Evolutionary conservation across 2,797 vertebrate genomes (phyloP).

Genomic region (Phylloscopus collybita): DNA sequence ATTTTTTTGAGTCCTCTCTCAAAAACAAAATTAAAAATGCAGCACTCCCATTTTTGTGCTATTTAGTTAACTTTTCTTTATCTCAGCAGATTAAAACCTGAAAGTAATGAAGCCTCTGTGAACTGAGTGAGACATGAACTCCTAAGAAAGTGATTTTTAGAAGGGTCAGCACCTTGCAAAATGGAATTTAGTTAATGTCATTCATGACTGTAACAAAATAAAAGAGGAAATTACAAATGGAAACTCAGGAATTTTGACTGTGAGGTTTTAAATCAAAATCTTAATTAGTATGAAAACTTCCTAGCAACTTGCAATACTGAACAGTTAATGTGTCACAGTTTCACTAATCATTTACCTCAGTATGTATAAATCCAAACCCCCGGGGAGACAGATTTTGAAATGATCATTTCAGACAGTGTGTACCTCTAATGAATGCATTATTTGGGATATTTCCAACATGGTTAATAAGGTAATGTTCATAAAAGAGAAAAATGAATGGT

Average conservation of each 20-base stretch:
- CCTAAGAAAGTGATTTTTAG: neutral
- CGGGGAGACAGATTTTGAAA: conserved; percentile 44
- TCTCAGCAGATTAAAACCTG: neutral
- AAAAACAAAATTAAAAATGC: neutral
- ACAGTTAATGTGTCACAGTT: conserved; percentile 15
- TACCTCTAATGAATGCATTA: conserved; percentile 60
- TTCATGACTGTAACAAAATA: neutral
- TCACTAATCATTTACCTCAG: conserved; percentile 51
- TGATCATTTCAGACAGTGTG: conserved; percentile 24
- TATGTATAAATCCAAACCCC: conserved; percentile 49
- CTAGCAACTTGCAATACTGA: neutral
- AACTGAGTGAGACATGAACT: neutral
- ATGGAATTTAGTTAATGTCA: neutral
- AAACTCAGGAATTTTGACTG: neutral
- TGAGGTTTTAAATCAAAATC: conserved; percentile 1
- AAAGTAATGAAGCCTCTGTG: neutral
- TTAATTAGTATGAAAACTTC: conserved; percentile 37
- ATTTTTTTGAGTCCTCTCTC: neutral
- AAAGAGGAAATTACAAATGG: conserved; percentile 29
- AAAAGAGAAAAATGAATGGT: conserved; percentile 54
- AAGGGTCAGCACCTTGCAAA: neutral
- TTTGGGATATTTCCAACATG: conserved; percentile 61
- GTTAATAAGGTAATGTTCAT: conserved; percentile 60
- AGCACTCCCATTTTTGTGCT: neutral
- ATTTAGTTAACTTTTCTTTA: neutral